A percentile compares a stretch with the other conserved stretches of the same genome.
phyloP scores from a whole-genome alignment of 2,888 invertebrate species.

The Liodrosophila aerea region DNA sequence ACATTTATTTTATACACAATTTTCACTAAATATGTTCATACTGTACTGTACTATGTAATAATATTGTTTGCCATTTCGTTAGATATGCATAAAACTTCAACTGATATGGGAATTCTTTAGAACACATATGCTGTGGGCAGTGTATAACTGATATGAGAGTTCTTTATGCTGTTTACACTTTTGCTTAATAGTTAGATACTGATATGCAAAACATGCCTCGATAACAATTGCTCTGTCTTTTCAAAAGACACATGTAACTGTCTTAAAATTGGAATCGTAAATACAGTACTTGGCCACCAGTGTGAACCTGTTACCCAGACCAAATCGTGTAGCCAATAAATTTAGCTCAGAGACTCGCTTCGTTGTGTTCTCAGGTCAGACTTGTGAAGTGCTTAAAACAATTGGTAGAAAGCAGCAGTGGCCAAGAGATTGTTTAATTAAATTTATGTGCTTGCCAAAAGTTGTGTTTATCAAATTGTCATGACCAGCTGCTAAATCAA shows the following conservation, averaged over 20 bases:
- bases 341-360: conserved; percentile 15
- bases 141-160: conserved; percentile 53
- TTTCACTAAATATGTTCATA: background rate
- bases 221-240: conserved; percentile 64
- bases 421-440: conserved; percentile 10
- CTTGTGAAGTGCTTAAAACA: conserved; percentile 10
- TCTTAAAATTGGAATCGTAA: conserved; percentile 20
- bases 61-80: conserved; percentile 1
- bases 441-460: conserved; percentile 17
- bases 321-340: conserved; percentile 1
- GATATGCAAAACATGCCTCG: conserved; percentile 71
- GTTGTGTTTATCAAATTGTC: conserved; percentile 51
- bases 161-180: conserved; percentile 39
- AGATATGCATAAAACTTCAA: conserved; percentile 34
- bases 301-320: conserved; percentile 32
- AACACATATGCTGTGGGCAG: conserved; percentile 60
- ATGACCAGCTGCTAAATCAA: conserved; percentile 41
- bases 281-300: conserved; percentile 27
- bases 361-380: conserved; percentile 47
- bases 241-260: conserved; percentile 20
- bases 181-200: conserved; percentile 44
- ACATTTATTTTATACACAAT: background rate
- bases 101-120: conserved; percentile 44
- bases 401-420: background rate
- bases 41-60: too few relatives aligned